phyloP scores from a whole-genome alignment of 2,797 vertebrate species.

The Tangara arthus region DNA sequence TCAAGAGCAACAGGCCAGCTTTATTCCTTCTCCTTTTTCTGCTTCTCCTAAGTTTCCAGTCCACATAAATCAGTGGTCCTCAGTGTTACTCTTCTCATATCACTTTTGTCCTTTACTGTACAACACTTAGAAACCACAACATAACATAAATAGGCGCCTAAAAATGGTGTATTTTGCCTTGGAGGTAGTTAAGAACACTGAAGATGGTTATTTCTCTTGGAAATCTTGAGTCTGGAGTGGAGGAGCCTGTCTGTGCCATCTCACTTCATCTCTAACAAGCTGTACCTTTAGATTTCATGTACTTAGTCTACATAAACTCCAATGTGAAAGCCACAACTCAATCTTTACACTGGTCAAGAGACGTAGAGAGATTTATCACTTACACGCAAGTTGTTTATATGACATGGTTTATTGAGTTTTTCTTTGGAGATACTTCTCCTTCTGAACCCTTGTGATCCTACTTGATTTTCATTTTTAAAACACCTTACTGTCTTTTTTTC shows the following conservation, averaged over 20 bases:
- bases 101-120: not conserved
- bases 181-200: not conserved
- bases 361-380: not conserved
- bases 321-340: not conserved
- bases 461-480: not conserved
- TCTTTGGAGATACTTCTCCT: not conserved
- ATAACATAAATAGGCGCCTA: not conserved
- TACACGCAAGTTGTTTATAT: not conserved
- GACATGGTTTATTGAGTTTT: not conserved
- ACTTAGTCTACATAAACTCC: not conserved
- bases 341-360: not conserved
- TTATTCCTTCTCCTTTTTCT: not conserved
- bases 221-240: not conserved
- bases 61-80: not conserved
- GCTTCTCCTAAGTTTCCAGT: not conserved
- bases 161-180: not conserved
- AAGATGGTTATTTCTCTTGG: not conserved
- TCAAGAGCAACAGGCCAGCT: not conserved
- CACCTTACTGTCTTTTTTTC: rapidly evolving
- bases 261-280: not conserved
- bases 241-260: not conserved
- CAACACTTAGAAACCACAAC: not conserved
- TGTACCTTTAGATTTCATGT: not conserved
- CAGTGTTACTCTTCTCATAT: rapidly evolving
- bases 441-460: not conserved